Evolutionary conservation across 2,113 vertebrate genomes (phyloP).

Genomic region (Irena cyanogastra): DNA sequence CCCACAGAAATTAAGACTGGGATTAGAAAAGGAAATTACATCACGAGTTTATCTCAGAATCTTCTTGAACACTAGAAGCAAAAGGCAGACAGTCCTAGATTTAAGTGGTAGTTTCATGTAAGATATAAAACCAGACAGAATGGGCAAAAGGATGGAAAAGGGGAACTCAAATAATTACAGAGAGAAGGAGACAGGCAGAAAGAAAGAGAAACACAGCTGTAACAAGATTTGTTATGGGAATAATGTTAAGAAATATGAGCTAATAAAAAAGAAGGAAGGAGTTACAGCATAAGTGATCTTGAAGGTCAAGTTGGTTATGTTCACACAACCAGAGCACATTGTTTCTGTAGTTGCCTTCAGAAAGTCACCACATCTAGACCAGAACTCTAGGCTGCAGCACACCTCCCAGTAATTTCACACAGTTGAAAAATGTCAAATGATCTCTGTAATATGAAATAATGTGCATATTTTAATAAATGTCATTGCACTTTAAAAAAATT

Average conservation of each 20-base stretch:
- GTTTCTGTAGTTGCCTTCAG: neutral
- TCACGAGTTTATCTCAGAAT: neutral
- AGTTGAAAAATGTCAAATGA: slow-evolving; percentile 15
- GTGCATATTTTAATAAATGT: slow-evolving; percentile 44
- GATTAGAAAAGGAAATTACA: neutral
- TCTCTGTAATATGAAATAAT: slow-evolving; percentile 6
- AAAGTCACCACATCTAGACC: neutral
- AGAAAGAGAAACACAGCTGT: neutral
- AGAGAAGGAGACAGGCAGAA: neutral
- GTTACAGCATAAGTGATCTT: neutral
- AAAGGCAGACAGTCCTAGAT: neutral
- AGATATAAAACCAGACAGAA: neutral
- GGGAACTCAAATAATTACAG: neutral
- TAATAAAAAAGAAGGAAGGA: neutral
- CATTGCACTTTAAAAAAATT: neutral
- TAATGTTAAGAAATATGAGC: neutral
- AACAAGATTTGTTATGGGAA: neutral
- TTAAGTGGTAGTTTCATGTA: neutral
- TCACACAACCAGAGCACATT: neutral
- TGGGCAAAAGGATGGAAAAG: neutral
- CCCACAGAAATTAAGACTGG: neutral
- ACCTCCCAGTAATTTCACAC: neutral
- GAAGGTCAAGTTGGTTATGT: neutral
- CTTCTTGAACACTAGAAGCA: neutral
- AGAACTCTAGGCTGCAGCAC: neutral